These are phyloP conservation scores for Radopholus similis DNA, from an alignment of 1,140 invertebrate species.

Conservation along the genomic window DNA sequence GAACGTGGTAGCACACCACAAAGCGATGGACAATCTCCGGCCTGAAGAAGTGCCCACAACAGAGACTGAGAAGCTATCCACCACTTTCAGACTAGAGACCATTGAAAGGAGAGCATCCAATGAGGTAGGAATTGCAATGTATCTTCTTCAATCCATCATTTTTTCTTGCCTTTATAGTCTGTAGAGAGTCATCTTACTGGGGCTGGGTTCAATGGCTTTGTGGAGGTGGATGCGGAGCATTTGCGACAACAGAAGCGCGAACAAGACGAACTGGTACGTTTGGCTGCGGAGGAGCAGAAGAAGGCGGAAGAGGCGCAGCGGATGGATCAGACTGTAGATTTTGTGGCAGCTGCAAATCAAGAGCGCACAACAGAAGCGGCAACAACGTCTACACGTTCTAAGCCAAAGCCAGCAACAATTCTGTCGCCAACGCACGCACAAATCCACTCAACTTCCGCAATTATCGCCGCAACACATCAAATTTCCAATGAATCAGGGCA, in stretches of 20 bases:
- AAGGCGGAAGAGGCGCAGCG: conserved; percentile 5
- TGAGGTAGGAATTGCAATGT: conserved; percentile 1
- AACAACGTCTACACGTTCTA: background rate
- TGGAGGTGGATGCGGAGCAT: conserved; percentile 23
- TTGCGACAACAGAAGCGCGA: conserved; percentile 21
- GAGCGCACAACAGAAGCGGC: background rate
- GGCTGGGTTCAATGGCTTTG: conserved; percentile 19
- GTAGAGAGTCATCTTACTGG: conserved; percentile 15
- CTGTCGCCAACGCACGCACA: background rate
- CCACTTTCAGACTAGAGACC: conserved; percentile 15
- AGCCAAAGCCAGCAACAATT: background rate
- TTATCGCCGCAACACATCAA: background rate
- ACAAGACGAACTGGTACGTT: conserved; percentile 9
- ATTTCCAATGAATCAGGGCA: no score
- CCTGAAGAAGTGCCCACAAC: no score
- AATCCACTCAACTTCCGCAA: background rate
- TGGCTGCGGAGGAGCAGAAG: conserved; percentile 9
- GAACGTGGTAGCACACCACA: background rate
- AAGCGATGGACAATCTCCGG: background rate
- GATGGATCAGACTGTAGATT: conserved; percentile 22
- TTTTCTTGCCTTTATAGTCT: background rate
- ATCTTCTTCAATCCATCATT: background rate
- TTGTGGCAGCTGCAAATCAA: conserved; percentile 4
- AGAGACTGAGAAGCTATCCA: background rate
- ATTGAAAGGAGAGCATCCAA: conserved; percentile 21